Evolutionary conservation across 2,797 vertebrate genomes (phyloP), one percentile per base, ranked within the genome.

Genomic region (Oreochromis grahami): DNA sequence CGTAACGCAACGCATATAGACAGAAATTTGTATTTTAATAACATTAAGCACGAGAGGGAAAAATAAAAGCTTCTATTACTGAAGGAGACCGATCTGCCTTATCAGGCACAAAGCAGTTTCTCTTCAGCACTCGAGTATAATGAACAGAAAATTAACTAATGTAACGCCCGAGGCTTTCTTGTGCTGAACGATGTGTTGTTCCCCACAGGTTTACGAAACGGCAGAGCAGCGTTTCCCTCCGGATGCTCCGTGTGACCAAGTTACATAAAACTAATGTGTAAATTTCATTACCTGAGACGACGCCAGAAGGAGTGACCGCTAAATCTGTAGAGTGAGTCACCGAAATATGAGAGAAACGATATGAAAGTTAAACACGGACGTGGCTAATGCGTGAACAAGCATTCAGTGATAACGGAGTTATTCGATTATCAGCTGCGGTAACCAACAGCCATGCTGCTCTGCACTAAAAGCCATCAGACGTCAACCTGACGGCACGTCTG

Each of bases 271-370:
- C 36, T 2, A 50, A 45, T 1, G 45, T 63, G 65, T 63, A 76
- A 92, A 91, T 86, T 86, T 80, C 52, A 82, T 50, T 24, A 53
- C 34, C 15, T 15, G 38, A 83, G 56, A 87, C 55, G 79, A 63
- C 11, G 52, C 1, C 43, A 7, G 53, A 36, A 72, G 60, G 5
- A 38, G 7, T 2, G 34, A 51, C 58, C 1, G 7, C 76, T 29
- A 17, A 15, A 14, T 36, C 32, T 51, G 21, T 43, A 36, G n/a
- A 43, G 45, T 21, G 52, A 81, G 36, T 34, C 51, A 58, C 14
- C 34, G 3, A 3, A 45, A 89, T 79, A 88, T 82, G 43, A n/a
- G 77, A 83, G 32, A 77, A 8, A 34, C 15, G 3, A 81, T 17
- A 74, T 24, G 32, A 24, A 77, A 38, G 77, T 74, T 86, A 78